phyloP scores from a whole-genome alignment of 2,888 invertebrate species.

The Coecobrya sp. region DNA sequence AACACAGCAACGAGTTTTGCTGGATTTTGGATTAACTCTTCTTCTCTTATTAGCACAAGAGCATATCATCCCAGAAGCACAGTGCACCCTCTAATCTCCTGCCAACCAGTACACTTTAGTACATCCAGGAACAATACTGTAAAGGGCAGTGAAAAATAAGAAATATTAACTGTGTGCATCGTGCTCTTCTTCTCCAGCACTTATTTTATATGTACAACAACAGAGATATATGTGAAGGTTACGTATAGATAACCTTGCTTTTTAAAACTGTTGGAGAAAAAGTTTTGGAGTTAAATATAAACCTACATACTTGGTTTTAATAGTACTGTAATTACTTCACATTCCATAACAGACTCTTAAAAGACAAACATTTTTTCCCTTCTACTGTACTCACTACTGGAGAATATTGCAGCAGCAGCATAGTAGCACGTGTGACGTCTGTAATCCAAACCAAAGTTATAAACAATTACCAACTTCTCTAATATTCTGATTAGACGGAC shows the following conservation, averaged over 20 bases:
- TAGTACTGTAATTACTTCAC: neutral
- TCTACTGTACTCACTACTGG: no score
- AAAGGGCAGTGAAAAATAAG: slow-evolving; percentile 29
- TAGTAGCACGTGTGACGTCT: no score
- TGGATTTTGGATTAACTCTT: slow-evolving; percentile 50
- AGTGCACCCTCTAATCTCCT: slow-evolving; percentile 46
- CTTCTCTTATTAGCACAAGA: slow-evolving; percentile 7
- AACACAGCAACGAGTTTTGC: neutral
- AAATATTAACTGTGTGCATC: neutral
- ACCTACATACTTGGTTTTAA: neutral
- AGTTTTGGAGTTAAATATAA: neutral
- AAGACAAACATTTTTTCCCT: no score
- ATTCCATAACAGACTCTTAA: neutral
- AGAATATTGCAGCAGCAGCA: no score
- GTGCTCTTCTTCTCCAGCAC: neutral
- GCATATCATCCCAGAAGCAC: neutral
- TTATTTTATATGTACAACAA: neutral
- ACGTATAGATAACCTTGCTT: slow-evolving; percentile 31
- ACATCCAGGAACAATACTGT: slow-evolving; percentile 26
- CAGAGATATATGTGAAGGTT: slow-evolving; percentile 1
- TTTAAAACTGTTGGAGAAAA: neutral
- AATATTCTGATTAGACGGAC: no score
- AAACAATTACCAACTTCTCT: no score
- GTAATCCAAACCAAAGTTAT: no score
- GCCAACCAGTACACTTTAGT: neutral